Conservation (phyloP, 2,888 invertebrate genomes). For the Malacosoma neustria region DNA sequence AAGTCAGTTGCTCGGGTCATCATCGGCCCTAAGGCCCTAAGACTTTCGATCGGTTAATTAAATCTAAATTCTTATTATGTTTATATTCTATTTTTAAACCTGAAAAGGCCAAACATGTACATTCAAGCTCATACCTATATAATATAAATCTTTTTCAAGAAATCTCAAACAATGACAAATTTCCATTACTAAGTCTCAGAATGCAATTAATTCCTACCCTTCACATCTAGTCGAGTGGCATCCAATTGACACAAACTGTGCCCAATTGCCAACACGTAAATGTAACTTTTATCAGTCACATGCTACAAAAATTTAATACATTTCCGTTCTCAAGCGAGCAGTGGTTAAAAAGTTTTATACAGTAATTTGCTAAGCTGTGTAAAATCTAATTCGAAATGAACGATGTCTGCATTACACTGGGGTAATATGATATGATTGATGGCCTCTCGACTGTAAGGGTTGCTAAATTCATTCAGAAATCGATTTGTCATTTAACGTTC, state of each 20-base stretch:
- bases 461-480: constrained; percentile 42
- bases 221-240: constrained; percentile 17
- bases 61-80: too few species aligned
- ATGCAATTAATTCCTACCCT: constrained; percentile 23
- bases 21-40: too few species aligned
- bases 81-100: too few species aligned
- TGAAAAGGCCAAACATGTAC: too few species aligned
- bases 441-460: constrained; percentile 26
- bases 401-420: constrained; percentile 12
- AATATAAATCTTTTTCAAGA: too few species aligned
- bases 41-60: too few species aligned
- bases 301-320: not conserved
- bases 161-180: constrained; percentile 7
- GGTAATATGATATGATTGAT: constrained; percentile 40
- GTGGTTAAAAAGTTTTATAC: not conserved
- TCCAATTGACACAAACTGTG: constrained; percentile 21
- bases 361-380: constrained; percentile 10
- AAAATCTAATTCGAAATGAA: constrained; percentile 3
- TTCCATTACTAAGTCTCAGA: constrained; percentile 14
- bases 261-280: constrained; percentile 11
- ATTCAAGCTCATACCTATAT: too few species aligned
- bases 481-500: constrained; percentile 47
- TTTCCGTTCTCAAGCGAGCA: not conserved
- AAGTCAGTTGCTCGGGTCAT: too few species aligned
- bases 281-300: not conserved